phyloP scores from a whole-genome alignment of 2,888 invertebrate genomes.

The Baronia brevicornis region DNA sequence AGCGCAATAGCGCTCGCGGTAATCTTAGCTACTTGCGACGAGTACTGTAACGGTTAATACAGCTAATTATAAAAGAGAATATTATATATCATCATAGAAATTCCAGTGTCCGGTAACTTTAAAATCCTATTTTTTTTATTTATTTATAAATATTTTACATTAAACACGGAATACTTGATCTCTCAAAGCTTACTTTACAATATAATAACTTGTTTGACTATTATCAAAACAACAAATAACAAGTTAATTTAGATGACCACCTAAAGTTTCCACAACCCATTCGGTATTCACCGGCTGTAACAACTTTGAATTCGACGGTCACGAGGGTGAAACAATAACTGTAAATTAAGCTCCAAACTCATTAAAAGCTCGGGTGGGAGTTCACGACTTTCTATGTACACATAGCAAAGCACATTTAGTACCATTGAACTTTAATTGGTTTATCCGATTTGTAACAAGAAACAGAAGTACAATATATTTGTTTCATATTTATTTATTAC shows the following conservation, averaged over 20 bases:
- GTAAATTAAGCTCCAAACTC: slow-evolving; percentile 67
- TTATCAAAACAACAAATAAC: slow-evolving; percentile 16
- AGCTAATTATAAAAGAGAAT: too few relatives aligned
- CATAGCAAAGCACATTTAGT: slow-evolving; percentile 40
- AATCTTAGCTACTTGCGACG: too few relatives aligned
- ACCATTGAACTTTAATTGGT: slow-evolving; percentile 59
- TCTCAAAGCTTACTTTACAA: slow-evolving; percentile 3
- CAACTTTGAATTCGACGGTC: slow-evolving; percentile 43
- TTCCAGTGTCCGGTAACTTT: too few relatives aligned
- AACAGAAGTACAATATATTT: too few relatives aligned
- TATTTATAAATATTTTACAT: too few relatives aligned
- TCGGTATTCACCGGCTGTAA: slow-evolving; percentile 42
- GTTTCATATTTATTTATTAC: too few relatives aligned
- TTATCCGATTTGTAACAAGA: slow-evolving; percentile 15
- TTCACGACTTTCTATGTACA: slow-evolving; percentile 27
- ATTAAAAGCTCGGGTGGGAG: slow-evolving; percentile 49
- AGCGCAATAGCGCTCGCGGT: too few relatives aligned
- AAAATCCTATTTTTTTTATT: too few relatives aligned
- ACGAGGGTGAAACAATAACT: slow-evolving; percentile 63
- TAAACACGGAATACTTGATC: too few relatives aligned
- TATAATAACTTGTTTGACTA: slow-evolving; percentile 11
- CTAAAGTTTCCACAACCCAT: slow-evolving; percentile 35
- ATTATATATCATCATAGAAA: too few relatives aligned
- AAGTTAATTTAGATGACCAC: slow-evolving; percentile 33
- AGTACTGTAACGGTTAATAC: too few relatives aligned